phyloP scores from a whole-genome alignment of 2,797 vertebrate genomes.

The Esox lucius region DNA sequence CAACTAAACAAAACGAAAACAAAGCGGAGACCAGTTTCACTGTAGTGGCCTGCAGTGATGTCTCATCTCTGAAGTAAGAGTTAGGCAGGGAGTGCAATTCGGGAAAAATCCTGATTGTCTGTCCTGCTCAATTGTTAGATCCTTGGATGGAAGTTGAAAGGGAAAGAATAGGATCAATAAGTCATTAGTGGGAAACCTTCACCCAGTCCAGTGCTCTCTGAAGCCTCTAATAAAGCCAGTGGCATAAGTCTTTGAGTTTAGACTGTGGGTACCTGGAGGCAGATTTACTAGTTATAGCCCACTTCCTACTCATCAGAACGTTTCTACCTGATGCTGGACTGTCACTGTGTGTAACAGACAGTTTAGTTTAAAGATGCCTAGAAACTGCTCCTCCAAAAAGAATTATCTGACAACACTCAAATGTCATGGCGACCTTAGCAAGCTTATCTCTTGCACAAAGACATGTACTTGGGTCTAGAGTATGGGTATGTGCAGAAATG shows the following conservation, averaged over 20 bases:
- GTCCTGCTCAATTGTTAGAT: conserved; percentile 68
- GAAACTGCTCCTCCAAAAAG: too few species aligned
- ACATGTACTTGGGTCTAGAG: too few species aligned
- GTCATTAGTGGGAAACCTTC: conserved; percentile 72
- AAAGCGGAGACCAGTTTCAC: conserved; percentile 23
- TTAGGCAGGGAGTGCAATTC: conserved; percentile 33
- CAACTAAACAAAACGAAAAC: conserved; percentile 20
- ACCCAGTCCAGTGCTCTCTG: conserved; percentile 53
- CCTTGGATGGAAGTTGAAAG: conserved; percentile 69
- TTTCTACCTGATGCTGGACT: not conserved
- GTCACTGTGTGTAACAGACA: not conserved
- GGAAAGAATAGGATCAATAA: conserved; percentile 75
- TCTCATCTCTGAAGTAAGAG: conserved; percentile 36
- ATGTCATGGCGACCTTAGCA: too few species aligned
- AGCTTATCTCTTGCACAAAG: too few species aligned
- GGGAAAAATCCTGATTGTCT: conserved; percentile 55
- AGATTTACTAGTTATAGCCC: conserved; percentile 47
- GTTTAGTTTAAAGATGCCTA: too few species aligned
- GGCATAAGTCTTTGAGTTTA: conserved; percentile 15
- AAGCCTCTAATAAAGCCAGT: conserved; percentile 57
- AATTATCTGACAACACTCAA: too few species aligned
- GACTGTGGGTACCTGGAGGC: conserved; percentile 61
- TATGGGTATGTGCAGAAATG: too few species aligned
- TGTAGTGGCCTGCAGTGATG: conserved; percentile 31
- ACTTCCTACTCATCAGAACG: conserved; percentile 60